These are phyloP conservation scores for Euplexia lucipara DNA, from an alignment of 2,888 invertebrate species.

Conservation along the genomic window DNA sequence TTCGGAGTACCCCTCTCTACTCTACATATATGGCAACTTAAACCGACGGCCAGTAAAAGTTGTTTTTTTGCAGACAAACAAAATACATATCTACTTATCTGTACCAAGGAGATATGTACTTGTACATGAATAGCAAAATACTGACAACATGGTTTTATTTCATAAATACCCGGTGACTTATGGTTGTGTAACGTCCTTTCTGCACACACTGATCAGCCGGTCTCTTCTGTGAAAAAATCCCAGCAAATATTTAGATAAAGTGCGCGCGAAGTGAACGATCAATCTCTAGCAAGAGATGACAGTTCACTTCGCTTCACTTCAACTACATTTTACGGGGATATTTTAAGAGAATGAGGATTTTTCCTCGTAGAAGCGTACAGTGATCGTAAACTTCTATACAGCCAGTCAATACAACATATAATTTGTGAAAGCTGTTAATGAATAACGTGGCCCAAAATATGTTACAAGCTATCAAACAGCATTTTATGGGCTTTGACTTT, in stretches of 20 bases:
- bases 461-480: constrained; percentile 9
- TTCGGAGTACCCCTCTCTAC: constrained; percentile 77
- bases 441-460: constrained; percentile 10
- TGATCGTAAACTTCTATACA: constrained; percentile 1
- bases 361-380: no score
- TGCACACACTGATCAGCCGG: not conserved
- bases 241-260: no score
- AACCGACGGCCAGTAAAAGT: constrained; percentile 81
- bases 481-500: constrained; percentile 8
- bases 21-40: constrained; percentile 76
- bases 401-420: not conserved
- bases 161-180: not conserved
- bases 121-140: constrained; percentile 17
- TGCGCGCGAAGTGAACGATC: no score
- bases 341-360: no score
- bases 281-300: no score
- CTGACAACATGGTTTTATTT: constrained; percentile 6
- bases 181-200: not conserved
- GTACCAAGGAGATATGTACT: constrained; percentile 65
- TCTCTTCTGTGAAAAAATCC: no score
- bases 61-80: constrained; percentile 77
- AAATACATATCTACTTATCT: constrained; percentile 56
- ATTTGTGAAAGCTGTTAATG: constrained; percentile 2
- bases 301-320: no score
- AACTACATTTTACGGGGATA: no score